Evolutionary conservation across 2,888 invertebrate genomes (phyloP), one percentile per base, ranked within the genome.

Genomic region (Itoplectis maculator): DNA sequence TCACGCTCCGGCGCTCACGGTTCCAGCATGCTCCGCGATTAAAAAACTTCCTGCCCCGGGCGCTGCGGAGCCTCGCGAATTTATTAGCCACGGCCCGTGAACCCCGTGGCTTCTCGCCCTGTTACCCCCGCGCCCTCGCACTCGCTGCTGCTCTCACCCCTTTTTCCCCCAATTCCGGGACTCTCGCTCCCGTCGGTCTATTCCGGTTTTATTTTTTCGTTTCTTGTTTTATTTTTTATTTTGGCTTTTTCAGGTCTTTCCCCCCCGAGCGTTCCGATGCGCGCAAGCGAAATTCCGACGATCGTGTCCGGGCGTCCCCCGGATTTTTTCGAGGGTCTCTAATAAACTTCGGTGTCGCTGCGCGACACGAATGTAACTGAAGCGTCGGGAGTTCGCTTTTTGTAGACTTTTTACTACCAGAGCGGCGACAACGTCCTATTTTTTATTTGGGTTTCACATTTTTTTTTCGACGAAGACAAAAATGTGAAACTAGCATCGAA

Each of bases 21-120:
- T 89, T 88, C 88, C 89, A 82, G 72, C 79, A 88, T 88, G 89
- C 88, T 85, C 86, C 87, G 88, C 91, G 91, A 91, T 91, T 91
- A 91, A 92, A 92, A 92, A 91, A 91, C 90, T 89, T 88, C 81
- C 83, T n/a, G 89, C 91, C 90, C 86, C 78, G 87, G 87, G 91
- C 91, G 86, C 88, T 90, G 91, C 91, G 87, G 90, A 88, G 87
- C 88, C 89, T 86, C 87, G 87, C 89, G 89, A 91, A 92, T 91
- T 92, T 91, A 92, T 91, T 91, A 90, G 89, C 87, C 87, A 84
- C 88, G 86, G 84, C 84, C 81, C 85, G 80, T 75, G 29, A 82
- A 84, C 80, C 81, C 79, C 82, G 81, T 73, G 80, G 82, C 81
- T 81, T 84, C 84, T 84, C 84, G 80, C 82, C 76, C 78, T 59